Evolutionary conservation across 2,888 invertebrate species (phyloP).

Genomic region (Synergus itoensis): DNA sequence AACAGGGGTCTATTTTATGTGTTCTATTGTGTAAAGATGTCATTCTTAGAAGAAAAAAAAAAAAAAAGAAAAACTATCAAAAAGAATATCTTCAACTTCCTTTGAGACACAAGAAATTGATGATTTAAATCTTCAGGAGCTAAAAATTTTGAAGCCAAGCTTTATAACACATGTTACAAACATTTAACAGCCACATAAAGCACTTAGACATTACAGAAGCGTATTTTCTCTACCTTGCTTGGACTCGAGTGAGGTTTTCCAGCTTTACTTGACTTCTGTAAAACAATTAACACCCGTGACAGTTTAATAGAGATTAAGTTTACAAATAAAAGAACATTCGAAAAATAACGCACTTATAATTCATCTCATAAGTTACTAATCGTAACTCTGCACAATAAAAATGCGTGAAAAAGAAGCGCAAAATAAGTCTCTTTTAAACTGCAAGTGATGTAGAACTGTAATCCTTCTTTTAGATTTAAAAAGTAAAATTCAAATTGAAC

Average conservation of each 20-base stretch:
- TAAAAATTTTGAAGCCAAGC: background rate
- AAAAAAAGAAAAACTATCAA: background rate
- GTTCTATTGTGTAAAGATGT: background rate
- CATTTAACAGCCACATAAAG: constrained; percentile 39
- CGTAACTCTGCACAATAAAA: constrained; percentile 15
- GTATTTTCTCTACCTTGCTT: constrained; percentile 82
- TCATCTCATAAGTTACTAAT: constrained; percentile 13
- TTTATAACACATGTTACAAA: constrained; percentile 11
- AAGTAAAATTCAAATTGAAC: background rate
- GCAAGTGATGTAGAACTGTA: background rate
- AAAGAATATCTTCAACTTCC: background rate
- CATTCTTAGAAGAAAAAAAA: background rate
- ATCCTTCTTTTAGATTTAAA: background rate
- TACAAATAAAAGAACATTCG: background rate
- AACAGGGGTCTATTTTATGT: background rate
- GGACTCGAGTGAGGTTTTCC: constrained; percentile 85
- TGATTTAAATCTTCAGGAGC: background rate
- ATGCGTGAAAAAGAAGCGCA: background rate
- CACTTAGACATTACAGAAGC: constrained; percentile 47
- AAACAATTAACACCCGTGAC: constrained; percentile 73
- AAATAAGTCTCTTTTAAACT: constrained; percentile 19
- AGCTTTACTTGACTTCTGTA: constrained; percentile 89
- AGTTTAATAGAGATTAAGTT: constrained; percentile 44
- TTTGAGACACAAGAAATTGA: background rate
- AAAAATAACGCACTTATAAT: constrained; percentile 1